Evolutionary conservation across 2,113 vertebrate species (phyloP).

Genomic region (Leptobrachium leishanense): DNA sequence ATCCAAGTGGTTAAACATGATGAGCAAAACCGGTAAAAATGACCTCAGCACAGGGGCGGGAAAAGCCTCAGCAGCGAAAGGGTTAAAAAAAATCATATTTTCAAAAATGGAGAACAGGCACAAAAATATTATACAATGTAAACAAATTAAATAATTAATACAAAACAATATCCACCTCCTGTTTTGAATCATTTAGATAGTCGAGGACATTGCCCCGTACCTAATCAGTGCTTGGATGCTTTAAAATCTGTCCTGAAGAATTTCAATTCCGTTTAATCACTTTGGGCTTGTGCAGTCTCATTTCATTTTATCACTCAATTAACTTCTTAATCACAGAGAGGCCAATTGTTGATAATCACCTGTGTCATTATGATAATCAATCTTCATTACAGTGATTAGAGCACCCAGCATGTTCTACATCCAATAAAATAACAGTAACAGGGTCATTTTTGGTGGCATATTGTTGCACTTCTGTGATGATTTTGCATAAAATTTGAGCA

Average conservation of each 20-base stretch:
- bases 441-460: neutral
- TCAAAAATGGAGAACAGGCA: too few relatives aligned
- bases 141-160: neutral
- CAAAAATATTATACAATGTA: too few relatives aligned
- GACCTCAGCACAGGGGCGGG: too few relatives aligned
- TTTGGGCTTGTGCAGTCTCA: neutral
- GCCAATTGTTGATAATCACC: constrained; percentile 17
- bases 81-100: too few relatives aligned
- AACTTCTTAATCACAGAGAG: neutral
- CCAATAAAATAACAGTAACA: neutral
- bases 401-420: neutral
- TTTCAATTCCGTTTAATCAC: neutral
- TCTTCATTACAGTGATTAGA: constrained; percentile 16
- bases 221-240: constrained; percentile 4
- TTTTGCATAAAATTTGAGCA: neutral
- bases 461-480: too few relatives aligned
- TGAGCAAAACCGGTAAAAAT: too few relatives aligned
- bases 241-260: constrained; percentile 4
- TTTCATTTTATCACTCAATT: constrained; percentile 18
- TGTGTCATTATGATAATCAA: neutral
- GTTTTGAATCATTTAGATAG: neutral
- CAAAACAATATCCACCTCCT: neutral
- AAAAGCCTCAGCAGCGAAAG: too few relatives aligned
- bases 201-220: constrained; percentile 11
- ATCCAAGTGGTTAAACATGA: too few relatives aligned